These are phyloP conservation scores for Mustela lutreola DNA, from an alignment of 2,113 vertebrate species.

Conservation along the genomic window DNA sequence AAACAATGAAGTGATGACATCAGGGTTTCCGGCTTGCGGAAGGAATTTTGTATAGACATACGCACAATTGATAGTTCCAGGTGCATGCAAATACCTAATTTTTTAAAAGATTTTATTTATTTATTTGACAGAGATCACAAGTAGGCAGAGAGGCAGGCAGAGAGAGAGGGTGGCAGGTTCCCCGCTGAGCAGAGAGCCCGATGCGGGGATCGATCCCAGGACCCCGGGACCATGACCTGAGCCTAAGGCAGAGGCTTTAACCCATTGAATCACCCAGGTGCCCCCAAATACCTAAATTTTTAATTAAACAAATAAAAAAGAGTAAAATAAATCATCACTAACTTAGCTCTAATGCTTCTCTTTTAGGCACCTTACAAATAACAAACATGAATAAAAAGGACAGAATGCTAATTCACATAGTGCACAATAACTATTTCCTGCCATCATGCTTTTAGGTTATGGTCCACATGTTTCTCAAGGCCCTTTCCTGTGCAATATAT, in stretches of 20 bases:
- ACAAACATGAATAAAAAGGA: neutral
- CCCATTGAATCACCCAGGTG: too few species aligned
- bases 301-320: neutral
- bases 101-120: too few species aligned
- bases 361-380: neutral
- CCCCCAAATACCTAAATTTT: neutral
- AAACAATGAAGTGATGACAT: neutral
- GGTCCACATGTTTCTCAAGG: neutral
- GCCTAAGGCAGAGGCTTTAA: too few species aligned
- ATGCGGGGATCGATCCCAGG: too few species aligned
- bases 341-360: neutral
- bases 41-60: neutral
- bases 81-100: too few species aligned
- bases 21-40: neutral
- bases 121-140: too few species aligned
- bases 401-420: neutral
- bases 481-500: neutral
- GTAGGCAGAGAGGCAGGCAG: too few species aligned
- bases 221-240: too few species aligned
- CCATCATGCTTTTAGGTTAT: neutral
- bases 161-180: too few species aligned
- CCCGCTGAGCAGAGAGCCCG: too few species aligned
- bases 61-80: neutral
- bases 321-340: neutral
- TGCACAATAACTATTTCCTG: too few species aligned